Evolutionary conservation across 2,797 vertebrate genomes (phyloP).

Genomic region (Dendrocincla fuliginosa): DNA sequence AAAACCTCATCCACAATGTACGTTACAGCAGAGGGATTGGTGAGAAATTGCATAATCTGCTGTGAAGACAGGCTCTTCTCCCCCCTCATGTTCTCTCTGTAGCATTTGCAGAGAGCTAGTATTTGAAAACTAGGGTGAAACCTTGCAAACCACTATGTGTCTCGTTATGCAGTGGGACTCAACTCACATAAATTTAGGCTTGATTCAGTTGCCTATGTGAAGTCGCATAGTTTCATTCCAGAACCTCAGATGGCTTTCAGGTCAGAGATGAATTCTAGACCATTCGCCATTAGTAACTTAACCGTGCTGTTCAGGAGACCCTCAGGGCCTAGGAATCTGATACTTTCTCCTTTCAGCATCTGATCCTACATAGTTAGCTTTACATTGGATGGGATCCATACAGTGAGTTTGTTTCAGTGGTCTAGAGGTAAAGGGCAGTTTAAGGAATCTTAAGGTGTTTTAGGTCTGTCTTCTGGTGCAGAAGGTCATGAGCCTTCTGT

Average conservation of each 20-base stretch:
- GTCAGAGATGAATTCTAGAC: not conserved
- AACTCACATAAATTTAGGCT: not conserved
- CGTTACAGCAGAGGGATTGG: not conserved
- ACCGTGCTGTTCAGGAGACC: not conserved
- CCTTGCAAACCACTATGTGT: not conserved
- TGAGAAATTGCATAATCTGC: not conserved
- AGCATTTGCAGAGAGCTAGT: not conserved
- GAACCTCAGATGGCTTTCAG: not conserved
- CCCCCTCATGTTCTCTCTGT: rapidly evolving
- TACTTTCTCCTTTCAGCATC: not conserved
- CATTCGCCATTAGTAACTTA: not conserved
- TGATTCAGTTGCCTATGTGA: not conserved
- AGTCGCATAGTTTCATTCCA: not conserved
- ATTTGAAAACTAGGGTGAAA: not conserved
- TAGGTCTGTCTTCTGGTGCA: not conserved
- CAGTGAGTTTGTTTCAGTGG: not conserved
- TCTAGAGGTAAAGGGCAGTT: not conserved
- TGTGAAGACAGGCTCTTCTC: not conserved
- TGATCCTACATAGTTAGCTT: not conserved
- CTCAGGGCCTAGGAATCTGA: not conserved
- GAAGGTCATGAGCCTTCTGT: not conserved
- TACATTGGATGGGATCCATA: not conserved
- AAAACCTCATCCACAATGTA: not conserved
- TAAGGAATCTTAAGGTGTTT: not conserved
- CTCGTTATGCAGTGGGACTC: not conserved